Evolutionary conservation across 2,113 vertebrate genomes (phyloP).

Genomic region (Sisor rabdophorus): DNA sequence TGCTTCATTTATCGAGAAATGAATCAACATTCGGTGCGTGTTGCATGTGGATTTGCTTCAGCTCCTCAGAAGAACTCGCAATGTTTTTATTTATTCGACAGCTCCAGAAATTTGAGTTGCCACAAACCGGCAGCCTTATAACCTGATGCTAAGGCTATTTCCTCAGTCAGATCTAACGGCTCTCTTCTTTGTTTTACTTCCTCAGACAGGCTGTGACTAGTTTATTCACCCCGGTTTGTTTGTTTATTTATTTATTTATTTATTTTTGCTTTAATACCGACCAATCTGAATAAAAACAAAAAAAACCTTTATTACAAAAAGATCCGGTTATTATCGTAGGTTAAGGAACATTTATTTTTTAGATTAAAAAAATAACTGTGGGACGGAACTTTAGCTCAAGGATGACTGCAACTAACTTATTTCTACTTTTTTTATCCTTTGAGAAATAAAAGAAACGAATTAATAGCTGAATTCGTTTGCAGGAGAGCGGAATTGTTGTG

Average conservation of each 20-base stretch:
- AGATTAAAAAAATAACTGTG: neutral
- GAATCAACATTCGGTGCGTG: neutral
- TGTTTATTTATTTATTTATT: neutral
- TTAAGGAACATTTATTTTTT: neutral
- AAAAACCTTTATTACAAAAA: too few relatives aligned
- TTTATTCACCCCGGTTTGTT: constrained; percentile 1
- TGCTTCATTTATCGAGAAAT: too few relatives aligned
- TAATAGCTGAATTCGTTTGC: constrained; percentile 5
- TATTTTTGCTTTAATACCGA: constrained; percentile 1
- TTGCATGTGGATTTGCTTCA: neutral
- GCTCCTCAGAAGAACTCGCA: neutral
- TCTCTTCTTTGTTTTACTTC: constrained; percentile 35
- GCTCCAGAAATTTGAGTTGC: constrained; percentile 29
- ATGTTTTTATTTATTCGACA: neutral
- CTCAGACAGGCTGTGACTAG: neutral
- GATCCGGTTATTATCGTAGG: neutral
- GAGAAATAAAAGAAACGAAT: neutral
- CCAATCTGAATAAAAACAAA: neutral
- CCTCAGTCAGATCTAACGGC: constrained; percentile 43
- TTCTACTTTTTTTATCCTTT: neutral
- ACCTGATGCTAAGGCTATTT: constrained; percentile 11
- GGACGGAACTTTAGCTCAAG: neutral
- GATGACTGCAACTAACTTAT: neutral
- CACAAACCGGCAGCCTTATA: neutral
- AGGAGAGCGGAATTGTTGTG: too few relatives aligned